Conservation (phyloP, 2,113 vertebrate genomes). For the Rhegmatorhina hoffmannsi region DNA sequence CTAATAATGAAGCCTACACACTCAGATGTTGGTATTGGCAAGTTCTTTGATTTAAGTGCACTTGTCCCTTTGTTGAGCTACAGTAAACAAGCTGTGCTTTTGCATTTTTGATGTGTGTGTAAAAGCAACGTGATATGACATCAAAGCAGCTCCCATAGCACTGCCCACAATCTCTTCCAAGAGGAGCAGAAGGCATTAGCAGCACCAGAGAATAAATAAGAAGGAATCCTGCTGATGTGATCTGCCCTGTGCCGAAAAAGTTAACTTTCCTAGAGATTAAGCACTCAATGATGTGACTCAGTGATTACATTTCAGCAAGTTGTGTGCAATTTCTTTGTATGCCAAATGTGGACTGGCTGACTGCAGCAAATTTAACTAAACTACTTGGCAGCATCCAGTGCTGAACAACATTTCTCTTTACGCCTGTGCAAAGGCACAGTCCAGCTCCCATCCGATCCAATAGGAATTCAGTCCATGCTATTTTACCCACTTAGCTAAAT, state of each 20-base stretch:
- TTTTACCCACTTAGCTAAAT: neutral
- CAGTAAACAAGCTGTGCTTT: slow-evolving; percentile 48
- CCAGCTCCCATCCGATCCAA: neutral
- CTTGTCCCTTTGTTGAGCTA: slow-evolving; percentile 43
- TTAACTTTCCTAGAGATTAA: slow-evolving; percentile 69
- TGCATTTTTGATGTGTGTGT: slow-evolving; percentile 63
- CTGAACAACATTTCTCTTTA: neutral
- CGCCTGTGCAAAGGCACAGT: neutral
- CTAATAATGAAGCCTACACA: slow-evolving; percentile 34
- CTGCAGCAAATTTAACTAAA: slow-evolving; percentile 51
- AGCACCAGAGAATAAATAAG: slow-evolving; percentile 59
- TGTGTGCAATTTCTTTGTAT: slow-evolving; percentile 42
- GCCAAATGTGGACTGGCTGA: slow-evolving; percentile 56
- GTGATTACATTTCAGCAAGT: slow-evolving; percentile 73
- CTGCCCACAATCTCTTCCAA: neutral
- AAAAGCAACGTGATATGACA: slow-evolving; percentile 12
- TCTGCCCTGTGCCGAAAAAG: slow-evolving; percentile 33
- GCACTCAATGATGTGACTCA: slow-evolving; percentile 64
- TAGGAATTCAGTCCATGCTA: neutral
- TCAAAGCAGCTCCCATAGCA: slow-evolving; percentile 53
- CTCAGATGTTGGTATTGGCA: slow-evolving; percentile 45
- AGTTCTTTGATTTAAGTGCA: slow-evolving; percentile 24
- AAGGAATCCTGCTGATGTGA: slow-evolving; percentile 59
- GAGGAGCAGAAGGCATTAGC: slow-evolving; percentile 62
- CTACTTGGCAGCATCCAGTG: slow-evolving; percentile 32